Evolutionary conservation across 35 echinoderm and acorn worm species (phyloP), one percentile per base, ranked within the genome.

Genomic region (Apostichopus japonicus): DNA sequence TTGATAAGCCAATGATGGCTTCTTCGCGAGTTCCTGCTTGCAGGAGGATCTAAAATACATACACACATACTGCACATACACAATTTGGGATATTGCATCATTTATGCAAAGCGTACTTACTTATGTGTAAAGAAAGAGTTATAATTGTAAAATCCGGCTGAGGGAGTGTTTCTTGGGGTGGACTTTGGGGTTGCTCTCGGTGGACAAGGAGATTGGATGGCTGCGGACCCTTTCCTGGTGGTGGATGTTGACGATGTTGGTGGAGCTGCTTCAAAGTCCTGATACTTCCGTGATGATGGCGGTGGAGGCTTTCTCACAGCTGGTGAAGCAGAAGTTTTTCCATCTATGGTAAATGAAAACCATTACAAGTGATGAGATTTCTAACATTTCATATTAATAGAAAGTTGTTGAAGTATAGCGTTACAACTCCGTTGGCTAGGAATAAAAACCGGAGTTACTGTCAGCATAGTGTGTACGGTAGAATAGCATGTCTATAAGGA

Each of bases 71-170:
- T n/a, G 2, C 1, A 33, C 2, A 44, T 44, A 44, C 33, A 44
- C 33, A 44, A 44, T 44, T 44, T 44, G 2, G 33, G 33, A 44
- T 44, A 44, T 44, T 44, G 33, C 57, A 61, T 61, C 57, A 61
- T 61, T 61, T 9, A 82, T 19, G 54, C 19, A 15, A 52, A 44
- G 24, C 57, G 6, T 75, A 95, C 96, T 93, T 95, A 98, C 96
- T 98, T 98, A 90, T 98, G 96, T 17, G 96, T 98, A 25, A 95
- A 98, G 59, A 98, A 98, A 56, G 96, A 98, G 92, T 98, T 95
- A 76, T 95, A 98, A 72, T 98, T 95, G 23, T 91, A 89, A 16
- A 91, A 33, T 10, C 70, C 62, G 13, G 86, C 59, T 53, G 86
- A 79, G 23, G 90, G 76, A 7, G 72, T 59, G 25, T 91, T 91